phyloP scores from a whole-genome alignment of 2,888 invertebrate genomes.

The Ischnus inquisitorius region DNA sequence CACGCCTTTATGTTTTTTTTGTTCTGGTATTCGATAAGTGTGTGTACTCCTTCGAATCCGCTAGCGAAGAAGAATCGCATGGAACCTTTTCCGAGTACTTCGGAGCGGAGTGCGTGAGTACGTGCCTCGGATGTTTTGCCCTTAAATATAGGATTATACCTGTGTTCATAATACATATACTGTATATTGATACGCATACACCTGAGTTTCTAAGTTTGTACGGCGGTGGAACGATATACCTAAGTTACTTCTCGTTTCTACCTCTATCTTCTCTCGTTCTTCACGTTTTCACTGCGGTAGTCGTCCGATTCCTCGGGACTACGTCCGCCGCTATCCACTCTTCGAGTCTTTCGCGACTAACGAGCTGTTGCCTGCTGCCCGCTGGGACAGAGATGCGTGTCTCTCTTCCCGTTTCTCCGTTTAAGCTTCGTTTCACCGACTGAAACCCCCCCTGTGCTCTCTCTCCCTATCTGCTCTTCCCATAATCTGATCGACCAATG shows the following conservation, averaged over 20 bases:
- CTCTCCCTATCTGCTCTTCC: constrained; percentile 48
- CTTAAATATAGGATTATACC: constrained; percentile 16
- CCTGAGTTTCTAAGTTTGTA: constrained; percentile 10
- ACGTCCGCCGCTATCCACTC: constrained; percentile 18
- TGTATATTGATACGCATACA: background rate
- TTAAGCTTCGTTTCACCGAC: constrained; percentile 50
- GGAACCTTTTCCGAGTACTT: constrained; percentile 6
- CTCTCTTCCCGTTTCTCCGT: constrained; percentile 62
- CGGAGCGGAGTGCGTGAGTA: constrained; percentile 7
- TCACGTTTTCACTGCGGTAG: constrained; percentile 24
- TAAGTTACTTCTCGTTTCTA: constrained; percentile 26
- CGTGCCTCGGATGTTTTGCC: constrained; percentile 15
- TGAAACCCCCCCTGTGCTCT: constrained; percentile 29
- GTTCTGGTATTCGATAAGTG: background rate
- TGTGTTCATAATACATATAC: background rate
- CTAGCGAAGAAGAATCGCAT: background rate
- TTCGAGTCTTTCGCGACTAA: constrained; percentile 70
- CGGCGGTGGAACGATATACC: constrained; percentile 2
- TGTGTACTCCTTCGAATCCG: background rate
- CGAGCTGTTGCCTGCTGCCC: constrained; percentile 71
- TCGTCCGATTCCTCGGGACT: constrained; percentile 43
- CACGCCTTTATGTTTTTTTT: too few relatives aligned
- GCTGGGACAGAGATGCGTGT: constrained; percentile 68
- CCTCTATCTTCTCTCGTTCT: constrained; percentile 22
- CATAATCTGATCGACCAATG: constrained; percentile 66